Base-by-base conservation (phyloP, 2,113 vertebrate species). In the Eurypyga helias region DNA sequence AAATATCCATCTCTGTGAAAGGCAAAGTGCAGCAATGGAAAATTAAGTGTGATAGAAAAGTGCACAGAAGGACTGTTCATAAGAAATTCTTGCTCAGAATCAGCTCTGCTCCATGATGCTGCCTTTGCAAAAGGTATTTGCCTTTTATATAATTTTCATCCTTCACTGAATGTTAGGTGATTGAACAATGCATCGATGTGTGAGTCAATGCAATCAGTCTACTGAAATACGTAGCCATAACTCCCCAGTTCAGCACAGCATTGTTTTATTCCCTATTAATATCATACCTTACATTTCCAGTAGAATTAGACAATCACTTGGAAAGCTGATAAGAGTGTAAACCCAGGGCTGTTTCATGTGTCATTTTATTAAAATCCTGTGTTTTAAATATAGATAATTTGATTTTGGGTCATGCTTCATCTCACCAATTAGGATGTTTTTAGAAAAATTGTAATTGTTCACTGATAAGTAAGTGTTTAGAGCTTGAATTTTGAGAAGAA, bases 71-170 rank as follows among this genome's bases (percentile, higher is more conserved):
- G 79, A n/a, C 72, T 78, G n/a, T 81, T 64, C 72, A 51, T 41
- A 17, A 7, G 18, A 84, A 87, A 57, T 31, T 3, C 54, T 88
- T 83, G 62, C 29, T 93, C 52, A 45, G 62, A 91, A 55, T 55
- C 70, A 0, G 0, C 64, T 91, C 28, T 66, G 36, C 83, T 89
- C 33, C 61, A 24, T 4, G 4, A 31, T 0, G 0, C 60, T 92
- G 80, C 29, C 49, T 71, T 60, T 91, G 69, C 57, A 43, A 49
- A 73, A 52, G 52, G 55, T 84, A 5, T 78, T 81, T 78, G 25
- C 14, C 28, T 94, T 79, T 93, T 28, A 5, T 57, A 19, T 10
- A 65, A 6, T 52, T 91, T 58, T 75, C 48, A 28, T 38, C 43
- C 60, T 93, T 91, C 80, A 38, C 49, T 79, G 45, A 64, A 33